A percentile compares a stretch with the other conserved stretches of the same genome.
Conservation (phyloP, 1,140 invertebrate genomes). For the Pseudomyrmex gracilis region DNA sequence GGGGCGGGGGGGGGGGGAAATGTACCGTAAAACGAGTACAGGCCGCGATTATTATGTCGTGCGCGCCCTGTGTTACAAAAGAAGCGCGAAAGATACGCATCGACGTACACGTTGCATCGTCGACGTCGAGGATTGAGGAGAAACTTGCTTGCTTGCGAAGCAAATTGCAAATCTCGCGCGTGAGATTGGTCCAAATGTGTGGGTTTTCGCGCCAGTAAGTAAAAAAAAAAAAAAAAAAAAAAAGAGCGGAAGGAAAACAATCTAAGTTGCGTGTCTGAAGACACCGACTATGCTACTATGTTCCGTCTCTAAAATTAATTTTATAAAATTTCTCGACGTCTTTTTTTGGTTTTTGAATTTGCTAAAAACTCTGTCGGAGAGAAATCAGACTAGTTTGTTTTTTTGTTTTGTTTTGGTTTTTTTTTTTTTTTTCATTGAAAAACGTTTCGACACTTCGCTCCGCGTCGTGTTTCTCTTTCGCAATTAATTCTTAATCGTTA, state of each 20-base stretch:
- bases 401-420: too few species aligned
- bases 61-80: constrained; percentile 28
- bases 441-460: not conserved
- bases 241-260: too few species aligned
- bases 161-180: constrained; percentile 5
- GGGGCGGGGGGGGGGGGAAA: too few species aligned
- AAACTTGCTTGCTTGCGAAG: not conserved
- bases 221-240: too few species aligned
- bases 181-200: too few species aligned
- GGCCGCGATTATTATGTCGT: constrained; percentile 46
- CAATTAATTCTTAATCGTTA: constrained; percentile 27
- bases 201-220: too few species aligned
- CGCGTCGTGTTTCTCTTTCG: not conserved
- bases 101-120: constrained; percentile 9
- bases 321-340: too few species aligned
- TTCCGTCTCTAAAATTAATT: too few species aligned
- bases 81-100: constrained; percentile 32
- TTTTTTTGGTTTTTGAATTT: too few species aligned
- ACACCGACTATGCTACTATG: too few species aligned
- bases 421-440: not conserved
- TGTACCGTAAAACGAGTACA: constrained; percentile 25
- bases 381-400: too few species aligned
- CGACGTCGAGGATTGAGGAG: not conserved
- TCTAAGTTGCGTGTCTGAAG: too few species aligned
- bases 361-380: not conserved